Conservation (phyloP, 1,140 invertebrate species). For the Lepidurus arcticus region DNA sequence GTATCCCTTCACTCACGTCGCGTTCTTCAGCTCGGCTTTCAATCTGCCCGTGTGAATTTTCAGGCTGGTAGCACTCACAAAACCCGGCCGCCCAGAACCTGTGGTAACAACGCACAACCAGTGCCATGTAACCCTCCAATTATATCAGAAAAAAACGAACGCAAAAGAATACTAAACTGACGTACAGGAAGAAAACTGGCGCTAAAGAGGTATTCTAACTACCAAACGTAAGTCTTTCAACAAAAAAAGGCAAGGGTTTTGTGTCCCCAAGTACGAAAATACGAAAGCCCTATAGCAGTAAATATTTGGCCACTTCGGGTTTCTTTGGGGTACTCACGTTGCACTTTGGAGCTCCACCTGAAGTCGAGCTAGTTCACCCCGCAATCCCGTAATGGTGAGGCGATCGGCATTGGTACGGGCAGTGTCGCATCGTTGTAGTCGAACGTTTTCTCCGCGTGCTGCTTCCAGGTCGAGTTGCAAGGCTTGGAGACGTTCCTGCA, state of each 20-base stretch:
- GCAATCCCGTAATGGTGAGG: neutral
- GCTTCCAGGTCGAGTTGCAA: neutral
- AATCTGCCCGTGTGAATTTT: conserved; percentile 9
- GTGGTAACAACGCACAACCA: neutral
- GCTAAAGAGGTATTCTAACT: too few species aligned
- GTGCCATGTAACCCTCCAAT: neutral
- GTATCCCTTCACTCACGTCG: neutral
- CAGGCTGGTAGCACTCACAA: conserved; percentile 13
- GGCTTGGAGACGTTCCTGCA: neutral
- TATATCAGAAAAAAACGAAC: too few species aligned
- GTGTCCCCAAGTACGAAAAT: too few species aligned
- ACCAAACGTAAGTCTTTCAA: too few species aligned
- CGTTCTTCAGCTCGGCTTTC: conserved; percentile 8
- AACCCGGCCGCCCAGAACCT: neutral
- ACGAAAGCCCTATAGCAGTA: too few species aligned
- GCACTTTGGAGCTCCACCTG: neutral
- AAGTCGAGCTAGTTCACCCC: neutral
- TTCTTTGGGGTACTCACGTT: neutral
- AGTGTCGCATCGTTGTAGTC: neutral
- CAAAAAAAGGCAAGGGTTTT: too few species aligned
- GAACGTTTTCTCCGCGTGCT: neutral
- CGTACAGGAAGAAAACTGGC: too few species aligned
- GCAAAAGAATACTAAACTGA: too few species aligned
- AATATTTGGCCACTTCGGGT: neutral
- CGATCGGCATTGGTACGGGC: neutral